Base-by-base conservation (phyloP, 2,888 invertebrate species). In the Lasioglossum marginatum region DNA sequence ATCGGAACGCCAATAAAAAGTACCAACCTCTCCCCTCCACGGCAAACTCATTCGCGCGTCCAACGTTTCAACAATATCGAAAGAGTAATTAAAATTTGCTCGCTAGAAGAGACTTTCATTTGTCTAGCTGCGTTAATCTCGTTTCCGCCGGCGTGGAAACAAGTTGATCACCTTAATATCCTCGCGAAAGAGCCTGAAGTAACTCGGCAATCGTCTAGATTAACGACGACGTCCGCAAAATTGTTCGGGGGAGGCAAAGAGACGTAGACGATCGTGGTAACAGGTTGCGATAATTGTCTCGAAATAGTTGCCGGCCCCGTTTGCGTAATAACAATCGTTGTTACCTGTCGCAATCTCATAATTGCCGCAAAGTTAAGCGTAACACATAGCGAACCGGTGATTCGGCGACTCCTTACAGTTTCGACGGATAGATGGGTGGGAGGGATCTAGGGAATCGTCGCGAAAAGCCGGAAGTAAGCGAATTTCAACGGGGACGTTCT, bases 281-380 rank as follows among this genome's bases (percentile, higher is more conserved):
- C 92, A 90, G 90, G 91, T 92, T 92, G 91, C 79, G 80, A 79
- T 83, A 87, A 91, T 86, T 83, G 88, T 79, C 70, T 43, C 79
- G 78, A 80, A 86, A 86, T 81, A 91, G 85, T 89, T 86, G 83
- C 84, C 77, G 89, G 86, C 83, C 86, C 81, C 78, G 86, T 80
- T 81, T 79, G 81, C 83, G 88, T 89, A 90, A 92, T 90, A 92
- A 90, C 80, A 83, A 89, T 86, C 80, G 81, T 89, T 90, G 90
- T 92, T 92, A 92, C 90, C 91, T 91, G 87, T 86, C 86, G 88
- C 91, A 91, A 92, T 93, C 91, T 89, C 87, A 88, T 91, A 92
- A 93, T 93, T 92, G 88, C 87, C 72, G 79, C 79, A 40, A 63
- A 23, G 68, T 27, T 68, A 66, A 77, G 70, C 74, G 76, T 48